Percentiles rank a stretch among this genome's conserved stretches.
Conservation (phyloP, 2,888 invertebrate genomes). For the Drosophila dives region DNA sequence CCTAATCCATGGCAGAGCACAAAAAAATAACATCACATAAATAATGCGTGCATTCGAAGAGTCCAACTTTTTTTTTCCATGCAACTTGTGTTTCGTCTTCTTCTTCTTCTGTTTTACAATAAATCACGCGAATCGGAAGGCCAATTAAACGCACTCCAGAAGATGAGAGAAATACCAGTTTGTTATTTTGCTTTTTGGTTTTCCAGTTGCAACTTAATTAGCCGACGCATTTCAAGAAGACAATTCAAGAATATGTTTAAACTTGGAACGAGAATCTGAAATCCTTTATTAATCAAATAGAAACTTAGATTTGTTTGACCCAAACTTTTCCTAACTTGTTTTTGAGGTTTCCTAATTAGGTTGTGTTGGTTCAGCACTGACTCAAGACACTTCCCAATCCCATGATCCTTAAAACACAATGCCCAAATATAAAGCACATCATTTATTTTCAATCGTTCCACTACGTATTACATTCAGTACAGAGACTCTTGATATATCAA, state of each 20-base stretch:
- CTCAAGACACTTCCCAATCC: background rate
- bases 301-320: background rate
- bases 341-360: background rate
- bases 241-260: background rate
- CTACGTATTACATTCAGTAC: conserved; percentile 18
- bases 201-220: conserved; percentile 50
- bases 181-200: conserved; percentile 12
- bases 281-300: background rate
- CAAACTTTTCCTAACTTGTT: background rate
- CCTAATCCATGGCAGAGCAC: conserved; percentile 76
- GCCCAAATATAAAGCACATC: background rate
- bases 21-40: conserved; percentile 76
- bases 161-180: conserved; percentile 20
- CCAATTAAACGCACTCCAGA: conserved; percentile 68
- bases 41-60: conserved; percentile 53
- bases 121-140: conserved; percentile 68
- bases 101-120: conserved; percentile 62
- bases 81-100: conserved; percentile 27
- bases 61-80: conserved; percentile 27
- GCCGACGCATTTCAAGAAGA: conserved; percentile 12
- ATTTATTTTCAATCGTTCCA: conserved; percentile 21
- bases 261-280: background rate
- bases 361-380: background rate
- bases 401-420: background rate
- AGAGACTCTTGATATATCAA: background rate